Conservation (phyloP, 2,113 vertebrate genomes). For the Tonatia bakeri region DNA sequence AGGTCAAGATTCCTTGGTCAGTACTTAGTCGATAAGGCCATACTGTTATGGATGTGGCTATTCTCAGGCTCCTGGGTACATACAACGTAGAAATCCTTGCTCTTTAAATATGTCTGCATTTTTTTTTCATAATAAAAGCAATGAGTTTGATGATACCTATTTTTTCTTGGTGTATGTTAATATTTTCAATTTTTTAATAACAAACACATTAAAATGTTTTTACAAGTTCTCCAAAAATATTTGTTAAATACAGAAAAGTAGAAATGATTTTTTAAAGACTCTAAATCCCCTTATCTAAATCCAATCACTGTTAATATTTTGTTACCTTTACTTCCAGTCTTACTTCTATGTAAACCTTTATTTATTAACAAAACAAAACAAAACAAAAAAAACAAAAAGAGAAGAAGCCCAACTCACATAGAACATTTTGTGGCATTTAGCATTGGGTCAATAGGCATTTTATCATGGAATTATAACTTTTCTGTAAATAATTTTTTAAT, state of each 20-base stretch:
- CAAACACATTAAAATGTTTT: not conserved
- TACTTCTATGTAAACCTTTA: constrained; percentile 24
- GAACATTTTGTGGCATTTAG: constrained; percentile 26
- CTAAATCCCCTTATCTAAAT: not conserved
- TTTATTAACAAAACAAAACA: not conserved
- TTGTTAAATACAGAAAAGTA: constrained; percentile 21
- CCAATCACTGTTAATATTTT: constrained; percentile 12
- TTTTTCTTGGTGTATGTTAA: constrained; percentile 33
- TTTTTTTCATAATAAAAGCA: constrained; percentile 21
- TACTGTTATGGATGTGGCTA: not conserved
- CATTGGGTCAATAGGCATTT: not conserved
- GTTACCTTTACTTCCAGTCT: constrained; percentile 19
- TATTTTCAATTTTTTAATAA: not conserved
- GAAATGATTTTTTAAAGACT: constrained; percentile 20
- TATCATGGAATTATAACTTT: not conserved
- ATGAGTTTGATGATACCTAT: not conserved
- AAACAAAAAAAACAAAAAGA: not conserved
- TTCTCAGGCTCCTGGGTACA: not conserved
- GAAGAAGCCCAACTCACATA: not conserved
- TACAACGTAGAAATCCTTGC: not conserved
- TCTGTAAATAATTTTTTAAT: constrained; percentile 33
- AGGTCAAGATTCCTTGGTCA: constrained; percentile 7
- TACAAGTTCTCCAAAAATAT: not conserved
- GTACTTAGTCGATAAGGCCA: not conserved
- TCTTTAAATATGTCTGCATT: not conserved